phyloP scores from a whole-genome alignment of 1,140 invertebrate genomes.

The Pachyrhynchus sulphureomaculatus region DNA sequence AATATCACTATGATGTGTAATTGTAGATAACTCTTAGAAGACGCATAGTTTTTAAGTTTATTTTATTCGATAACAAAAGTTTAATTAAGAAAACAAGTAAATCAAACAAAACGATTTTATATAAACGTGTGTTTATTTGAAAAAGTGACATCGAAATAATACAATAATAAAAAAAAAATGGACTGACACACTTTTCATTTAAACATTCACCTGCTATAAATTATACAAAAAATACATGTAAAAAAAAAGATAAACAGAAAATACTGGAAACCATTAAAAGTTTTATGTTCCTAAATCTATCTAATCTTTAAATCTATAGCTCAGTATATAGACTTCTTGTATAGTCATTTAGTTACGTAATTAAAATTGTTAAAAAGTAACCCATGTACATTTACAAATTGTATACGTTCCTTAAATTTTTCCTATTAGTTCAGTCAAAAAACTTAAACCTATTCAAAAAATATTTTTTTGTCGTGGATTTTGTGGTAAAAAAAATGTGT shows the following conservation, averaged over 20 bases:
- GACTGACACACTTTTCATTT: not conserved
- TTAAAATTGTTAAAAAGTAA: not conserved
- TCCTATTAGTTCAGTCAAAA: not conserved
- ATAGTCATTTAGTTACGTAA: not conserved
- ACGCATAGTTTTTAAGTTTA: too few relatives aligned
- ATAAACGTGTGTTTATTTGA: slow-evolving; percentile 1
- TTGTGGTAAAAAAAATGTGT: not conserved
- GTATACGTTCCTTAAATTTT: not conserved
- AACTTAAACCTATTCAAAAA: not conserved
- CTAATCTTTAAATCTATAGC: too few relatives aligned
- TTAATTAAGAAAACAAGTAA: too few relatives aligned
- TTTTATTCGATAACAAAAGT: too few relatives aligned
- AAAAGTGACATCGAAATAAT: not conserved
- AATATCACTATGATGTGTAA: too few relatives aligned
- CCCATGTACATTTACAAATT: not conserved
- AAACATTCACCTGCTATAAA: slow-evolving; percentile 14
- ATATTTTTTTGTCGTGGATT: not conserved
- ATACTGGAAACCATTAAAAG: not conserved
- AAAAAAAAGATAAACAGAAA: not conserved
- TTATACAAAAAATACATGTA: slow-evolving; percentile 5
- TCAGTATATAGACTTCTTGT: not conserved
- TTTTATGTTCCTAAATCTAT: too few relatives aligned
- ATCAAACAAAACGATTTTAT: not conserved
- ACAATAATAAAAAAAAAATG: slow-evolving; percentile 1
- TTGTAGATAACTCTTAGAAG: too few relatives aligned